phyloP scores from a whole-genome alignment of 2,113 vertebrate species.

The Scatophagus argus region DNA sequence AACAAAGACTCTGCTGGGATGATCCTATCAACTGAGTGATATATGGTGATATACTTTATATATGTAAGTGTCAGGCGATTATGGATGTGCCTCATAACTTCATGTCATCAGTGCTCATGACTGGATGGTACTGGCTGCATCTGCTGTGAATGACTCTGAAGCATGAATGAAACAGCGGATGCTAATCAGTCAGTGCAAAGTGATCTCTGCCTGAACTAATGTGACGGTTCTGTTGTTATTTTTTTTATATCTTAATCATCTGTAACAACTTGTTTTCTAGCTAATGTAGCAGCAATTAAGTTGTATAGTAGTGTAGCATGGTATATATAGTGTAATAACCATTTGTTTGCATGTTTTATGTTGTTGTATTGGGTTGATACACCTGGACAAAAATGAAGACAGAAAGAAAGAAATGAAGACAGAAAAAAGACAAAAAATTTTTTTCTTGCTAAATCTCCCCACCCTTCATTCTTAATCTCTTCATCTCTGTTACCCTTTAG shows the following conservation, averaged over 20 bases:
- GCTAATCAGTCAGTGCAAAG: background rate
- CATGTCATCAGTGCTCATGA: conserved; percentile 10
- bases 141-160: conserved; percentile 21
- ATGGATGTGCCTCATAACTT: conserved; percentile 8
- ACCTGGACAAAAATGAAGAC: background rate
- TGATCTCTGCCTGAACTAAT: background rate
- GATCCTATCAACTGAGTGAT: background rate
- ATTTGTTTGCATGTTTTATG: background rate
- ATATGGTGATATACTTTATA: background rate
- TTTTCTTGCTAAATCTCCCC: conserved; percentile 48
- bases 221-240: background rate
- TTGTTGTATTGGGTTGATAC: background rate
- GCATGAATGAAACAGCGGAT: conserved; percentile 18
- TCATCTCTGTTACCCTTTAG: conserved; percentile 67
- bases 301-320: background rate
- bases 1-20: background rate
- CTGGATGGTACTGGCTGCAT: conserved; percentile 9
- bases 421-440: conserved; percentile 22
- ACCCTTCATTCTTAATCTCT: conserved; percentile 55
- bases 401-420: background rate
- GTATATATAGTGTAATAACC: background rate
- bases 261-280: background rate
- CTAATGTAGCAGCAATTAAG: background rate
- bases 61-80: conserved; percentile 1
- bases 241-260: background rate